Evolutionary conservation across 2,113 vertebrate genomes (phyloP), one percentile per base, ranked within the genome.

Genomic region (Willisornis vidua): DNA sequence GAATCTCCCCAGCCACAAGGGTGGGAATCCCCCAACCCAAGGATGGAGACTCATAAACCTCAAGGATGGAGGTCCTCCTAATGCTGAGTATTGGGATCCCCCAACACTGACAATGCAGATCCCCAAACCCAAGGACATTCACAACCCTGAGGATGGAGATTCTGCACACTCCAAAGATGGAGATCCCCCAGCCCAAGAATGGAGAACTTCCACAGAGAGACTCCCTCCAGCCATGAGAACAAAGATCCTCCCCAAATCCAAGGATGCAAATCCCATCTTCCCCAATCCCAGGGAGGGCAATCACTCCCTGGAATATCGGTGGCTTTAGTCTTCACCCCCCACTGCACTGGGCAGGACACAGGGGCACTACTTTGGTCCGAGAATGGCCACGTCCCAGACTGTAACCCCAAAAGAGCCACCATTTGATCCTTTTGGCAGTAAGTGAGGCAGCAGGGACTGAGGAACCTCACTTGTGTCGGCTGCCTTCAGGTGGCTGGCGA

Each of bases 401-500:
- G 1, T 29, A 51, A 18, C 46, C 49, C 61, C 39, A 54, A 14
- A 63, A 0, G 8, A 82, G 73, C 11, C 61, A 25, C 8, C 46
- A 14, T 5, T 25, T 0, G 1, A 45, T 43, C 28, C 20, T 33
- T 4, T 0, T 0, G 63, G 92, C 83, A 57, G 29, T 0, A 2
- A 90, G 43, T 0, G 12, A 49, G 52, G 75, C 45, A 12, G 76
- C 7, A 0, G 35, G 41, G 23, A 68, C 14, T 1, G 0, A 57
- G 89, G 62, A 89, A 45, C 88, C 24, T 89, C 6, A 15, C 89
- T 28, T 26, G 62, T 2, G 5, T 18, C 19, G 4, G 67, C 83
- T 29, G 91, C 96, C 93, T 96, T 89, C 97, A 97, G 96, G 97
- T 97, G 97, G 83, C 93, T 10, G 85, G 94, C 4, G 12, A 39